A percentile compares a stretch with the other conserved stretches of the same genome.
These are phyloP conservation scores for Tubulanus polymorphus DNA, from an alignment of 2,888 invertebrate genomes.

Conservation along the genomic window DNA sequence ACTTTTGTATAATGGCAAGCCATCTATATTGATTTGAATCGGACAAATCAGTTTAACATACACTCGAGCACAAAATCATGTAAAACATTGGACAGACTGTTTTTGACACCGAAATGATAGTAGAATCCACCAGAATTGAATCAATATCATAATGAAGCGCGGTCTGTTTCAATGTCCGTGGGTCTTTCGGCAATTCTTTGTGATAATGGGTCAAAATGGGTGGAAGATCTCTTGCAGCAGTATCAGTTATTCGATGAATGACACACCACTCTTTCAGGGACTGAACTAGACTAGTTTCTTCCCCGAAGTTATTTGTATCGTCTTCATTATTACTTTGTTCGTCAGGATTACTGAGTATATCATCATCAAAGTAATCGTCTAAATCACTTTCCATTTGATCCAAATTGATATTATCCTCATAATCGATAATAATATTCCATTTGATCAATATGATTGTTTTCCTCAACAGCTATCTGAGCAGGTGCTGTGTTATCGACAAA, in stretches of 20 bases:
- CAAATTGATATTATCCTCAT: too few species aligned
- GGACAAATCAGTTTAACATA: background rate
- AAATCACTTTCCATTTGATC: too few species aligned
- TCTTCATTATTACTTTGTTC: background rate
- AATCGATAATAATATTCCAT: too few species aligned
- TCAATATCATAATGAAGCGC: background rate
- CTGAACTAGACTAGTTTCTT: background rate
- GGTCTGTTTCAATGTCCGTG: slow-evolving; percentile 6
- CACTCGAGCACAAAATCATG: too few species aligned
- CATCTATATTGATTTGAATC: slow-evolving; percentile 13
- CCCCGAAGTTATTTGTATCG: background rate
- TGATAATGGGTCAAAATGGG: background rate
- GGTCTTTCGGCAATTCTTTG: slow-evolving; percentile 3
- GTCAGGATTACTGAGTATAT: background rate
- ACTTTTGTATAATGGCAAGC: slow-evolving; percentile 14
- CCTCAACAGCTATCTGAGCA: too few species aligned
- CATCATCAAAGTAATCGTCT: background rate
- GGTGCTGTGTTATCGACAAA: too few species aligned
- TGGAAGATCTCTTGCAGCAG: background rate
- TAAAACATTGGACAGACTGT: too few species aligned
- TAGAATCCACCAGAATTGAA: slow-evolving; percentile 1
- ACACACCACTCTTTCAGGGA: too few species aligned
- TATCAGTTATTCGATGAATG: too few species aligned
- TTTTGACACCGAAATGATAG: slow-evolving; percentile 5
- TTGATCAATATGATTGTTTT: too few species aligned